phyloP scores from a whole-genome alignment of 2,113 vertebrate species.

The Apeltes quadracus region DNA sequence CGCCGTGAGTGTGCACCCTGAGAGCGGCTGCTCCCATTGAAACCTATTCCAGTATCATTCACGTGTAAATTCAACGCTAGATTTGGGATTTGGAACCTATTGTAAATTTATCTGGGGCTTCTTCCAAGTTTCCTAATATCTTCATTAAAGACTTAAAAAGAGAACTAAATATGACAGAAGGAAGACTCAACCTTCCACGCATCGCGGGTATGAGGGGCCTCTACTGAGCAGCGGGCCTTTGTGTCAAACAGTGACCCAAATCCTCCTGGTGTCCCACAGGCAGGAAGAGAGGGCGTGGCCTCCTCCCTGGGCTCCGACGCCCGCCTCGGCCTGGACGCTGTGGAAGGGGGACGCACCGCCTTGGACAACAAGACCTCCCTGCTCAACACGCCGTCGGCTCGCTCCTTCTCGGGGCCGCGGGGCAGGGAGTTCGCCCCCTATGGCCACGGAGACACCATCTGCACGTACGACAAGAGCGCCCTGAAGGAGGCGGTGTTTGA shows the following conservation, averaged over 20 bases:
- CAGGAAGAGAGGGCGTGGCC: slow-evolving; percentile 71
- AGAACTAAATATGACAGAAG: too few species aligned
- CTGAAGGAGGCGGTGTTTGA: slow-evolving; percentile 97
- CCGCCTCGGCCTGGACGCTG: slow-evolving; percentile 74
- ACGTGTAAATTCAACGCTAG: too few species aligned
- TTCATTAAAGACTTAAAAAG: too few species aligned
- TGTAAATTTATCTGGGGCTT: too few species aligned
- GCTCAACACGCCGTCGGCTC: slow-evolving; percentile 94
- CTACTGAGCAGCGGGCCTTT: too few species aligned
- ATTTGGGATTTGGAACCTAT: too few species aligned
- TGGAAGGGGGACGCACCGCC: slow-evolving; percentile 91
- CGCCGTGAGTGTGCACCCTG: slow-evolving; percentile 78
- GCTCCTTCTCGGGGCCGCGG: slow-evolving; percentile 89
- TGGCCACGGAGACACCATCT: slow-evolving; percentile 90
- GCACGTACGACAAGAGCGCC: slow-evolving; percentile 93
- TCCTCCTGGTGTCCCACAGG: slow-evolving; percentile 39
- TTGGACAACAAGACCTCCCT: slow-evolving; percentile 98
- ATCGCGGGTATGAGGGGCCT: too few species aligned
- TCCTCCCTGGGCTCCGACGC: slow-evolving; percentile 74
- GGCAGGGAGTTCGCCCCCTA: slow-evolving; percentile 92
- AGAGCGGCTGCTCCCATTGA: too few species aligned
- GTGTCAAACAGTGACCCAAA: neutral
- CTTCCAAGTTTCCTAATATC: too few species aligned
- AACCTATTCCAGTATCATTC: too few species aligned
- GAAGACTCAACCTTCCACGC: too few species aligned